Evolutionary conservation across 1,140 invertebrate genomes (phyloP), one percentile per base, ranked within the genome.

Genomic region (Heterodera carotae): DNA sequence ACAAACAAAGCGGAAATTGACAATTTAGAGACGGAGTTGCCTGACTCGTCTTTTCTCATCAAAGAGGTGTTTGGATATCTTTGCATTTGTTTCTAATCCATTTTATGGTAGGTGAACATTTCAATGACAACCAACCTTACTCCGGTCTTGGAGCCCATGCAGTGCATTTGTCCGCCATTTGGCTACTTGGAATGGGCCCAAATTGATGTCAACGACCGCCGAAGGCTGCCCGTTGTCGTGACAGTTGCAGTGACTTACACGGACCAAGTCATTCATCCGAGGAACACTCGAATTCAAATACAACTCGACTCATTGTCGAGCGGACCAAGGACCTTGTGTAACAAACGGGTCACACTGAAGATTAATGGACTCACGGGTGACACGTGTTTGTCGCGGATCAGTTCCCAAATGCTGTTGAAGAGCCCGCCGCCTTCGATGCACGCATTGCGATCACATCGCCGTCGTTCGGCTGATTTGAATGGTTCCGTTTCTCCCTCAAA

Each of bases 141-240:
- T n/a, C 68, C 83, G n/a, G 36, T 82, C 6, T 39, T 84, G 22
- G 81, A 84, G 25, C 77, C 82, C 6, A 71, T 84, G 10, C 76
- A 81, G 36, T 82, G 81, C 73, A 70, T 82, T 53, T 82, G 81
- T 43, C 81, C 81, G n/a, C 81, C 81, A 22, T 82, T 82, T 71
- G 81, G 81, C 29, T 81, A 82, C 56, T 76, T 76, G 29, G 70
- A 59, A 76, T 76, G 73, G 59, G 48, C 56, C 18, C 29, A 76
- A 53, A 53, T 76, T 66, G n/a, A 22, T 43, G 36, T 27, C 1
- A 36, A 36, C 31, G 62, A 77, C 48, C 36, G 53, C 31, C 39
- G 39, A 27, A 25, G 34, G n/a, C n/a, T 68, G 69, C 78, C 76
- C n/a, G 68, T 82, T 27, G 81, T 31, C 5, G n/a, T 82, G 6